These are phyloP conservation scores for Patella ulyssiponensis DNA, from an alignment of 2,888 invertebrate species.

Conservation along the genomic window DNA sequence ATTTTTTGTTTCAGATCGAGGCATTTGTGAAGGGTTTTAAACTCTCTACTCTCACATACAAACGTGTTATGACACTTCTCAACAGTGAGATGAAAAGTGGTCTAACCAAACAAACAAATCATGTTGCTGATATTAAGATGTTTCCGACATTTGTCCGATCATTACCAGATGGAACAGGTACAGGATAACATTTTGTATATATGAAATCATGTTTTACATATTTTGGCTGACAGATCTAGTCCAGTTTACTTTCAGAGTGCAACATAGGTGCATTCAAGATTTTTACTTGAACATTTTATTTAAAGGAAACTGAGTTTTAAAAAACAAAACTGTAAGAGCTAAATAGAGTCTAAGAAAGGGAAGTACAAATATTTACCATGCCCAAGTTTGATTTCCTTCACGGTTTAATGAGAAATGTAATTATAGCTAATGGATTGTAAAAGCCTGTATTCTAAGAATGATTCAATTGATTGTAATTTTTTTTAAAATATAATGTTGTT, in stretches of 20 bases:
- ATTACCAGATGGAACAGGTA: slow-evolving; percentile 90
- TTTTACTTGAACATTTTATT: too few species aligned
- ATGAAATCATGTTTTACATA: not conserved
- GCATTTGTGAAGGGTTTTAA: slow-evolving; percentile 88
- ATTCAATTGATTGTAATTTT: too few species aligned
- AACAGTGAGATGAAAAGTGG: slow-evolving; percentile 86
- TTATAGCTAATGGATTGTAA: too few species aligned
- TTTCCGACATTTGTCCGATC: slow-evolving; percentile 96
- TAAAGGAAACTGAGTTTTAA: too few species aligned
- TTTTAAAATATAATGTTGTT: too few species aligned
- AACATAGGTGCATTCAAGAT: too few species aligned
- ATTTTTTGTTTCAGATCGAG: slow-evolving; percentile 78
- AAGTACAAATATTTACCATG: too few species aligned
- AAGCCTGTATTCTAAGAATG: too few species aligned
- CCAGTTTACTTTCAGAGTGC: not conserved
- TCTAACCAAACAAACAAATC: slow-evolving; percentile 83
- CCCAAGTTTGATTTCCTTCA: too few species aligned
- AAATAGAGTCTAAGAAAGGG: too few species aligned
- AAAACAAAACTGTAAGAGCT: too few species aligned
- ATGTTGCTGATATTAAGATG: slow-evolving; percentile 89
- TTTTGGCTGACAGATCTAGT: not conserved
- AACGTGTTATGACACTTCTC: slow-evolving; percentile 83
- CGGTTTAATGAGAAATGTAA: too few species aligned
- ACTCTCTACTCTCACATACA: slow-evolving; percentile 84
- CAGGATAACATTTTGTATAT: not conserved